Evolutionary conservation across 2,113 vertebrate genomes (phyloP).

Genomic region (Dromas ardeola): DNA sequence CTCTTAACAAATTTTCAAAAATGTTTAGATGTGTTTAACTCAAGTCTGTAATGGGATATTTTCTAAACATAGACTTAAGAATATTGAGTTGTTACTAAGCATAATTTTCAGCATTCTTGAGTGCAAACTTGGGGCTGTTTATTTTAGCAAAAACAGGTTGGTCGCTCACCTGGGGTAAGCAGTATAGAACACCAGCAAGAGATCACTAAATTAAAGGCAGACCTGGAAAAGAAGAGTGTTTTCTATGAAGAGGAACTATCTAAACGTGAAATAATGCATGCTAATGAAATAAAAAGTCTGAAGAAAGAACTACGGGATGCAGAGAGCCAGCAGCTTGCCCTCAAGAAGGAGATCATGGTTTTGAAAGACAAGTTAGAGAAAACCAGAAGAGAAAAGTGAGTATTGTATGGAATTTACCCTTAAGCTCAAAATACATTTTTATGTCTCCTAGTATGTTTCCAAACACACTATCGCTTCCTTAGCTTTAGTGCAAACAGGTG

Average conservation of each 20-base stretch:
- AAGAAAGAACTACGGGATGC: constrained; percentile 94
- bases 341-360: constrained; percentile 95
- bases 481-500: not conserved
- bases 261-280: constrained; percentile 87
- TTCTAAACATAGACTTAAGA: not conserved
- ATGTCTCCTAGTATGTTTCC: not conserved
- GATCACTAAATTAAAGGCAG: constrained; percentile 86
- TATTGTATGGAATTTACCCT: not conserved
- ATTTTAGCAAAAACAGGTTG: constrained; percentile 86
- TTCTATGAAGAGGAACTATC: constrained; percentile 91
- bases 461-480: not conserved
- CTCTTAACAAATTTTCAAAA: not conserved
- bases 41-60: not conserved
- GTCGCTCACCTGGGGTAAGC: constrained; percentile 80
- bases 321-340: constrained; percentile 91
- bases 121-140: constrained; percentile 41
- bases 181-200: constrained; percentile 91
- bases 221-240: constrained; percentile 92
- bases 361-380: constrained; percentile 98
- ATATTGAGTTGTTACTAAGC: not conserved
- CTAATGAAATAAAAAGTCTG: constrained; percentile 87
- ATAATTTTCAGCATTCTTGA: not conserved
- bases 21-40: not conserved
- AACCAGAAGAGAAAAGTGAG: constrained; percentile 91
- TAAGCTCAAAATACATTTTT: not conserved